A percentile compares a stretch with the other conserved stretches of the same genome.
phyloP scores from a whole-genome alignment of 2,113 vertebrate species.

The Phyllostomus hastatus region DNA sequence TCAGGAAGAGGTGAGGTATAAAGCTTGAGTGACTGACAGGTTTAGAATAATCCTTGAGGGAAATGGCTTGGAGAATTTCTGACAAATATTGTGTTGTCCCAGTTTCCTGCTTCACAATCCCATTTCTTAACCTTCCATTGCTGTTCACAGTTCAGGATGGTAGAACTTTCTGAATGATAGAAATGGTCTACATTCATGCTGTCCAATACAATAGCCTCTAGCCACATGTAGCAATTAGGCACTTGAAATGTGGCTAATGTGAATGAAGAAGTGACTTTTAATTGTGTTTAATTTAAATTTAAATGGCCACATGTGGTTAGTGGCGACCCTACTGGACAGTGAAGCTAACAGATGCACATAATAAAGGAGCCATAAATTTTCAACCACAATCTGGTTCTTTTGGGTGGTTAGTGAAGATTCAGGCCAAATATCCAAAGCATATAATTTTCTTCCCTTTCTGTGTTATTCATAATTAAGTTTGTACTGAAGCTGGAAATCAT shows the following conservation, averaged over 20 bases:
- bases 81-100: neutral
- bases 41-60: neutral
- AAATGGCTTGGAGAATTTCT: neutral
- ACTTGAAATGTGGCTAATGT: neutral
- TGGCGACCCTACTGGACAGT: neutral
- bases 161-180: neutral
- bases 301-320: neutral
- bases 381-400: neutral
- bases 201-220: neutral
- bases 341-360: neutral
- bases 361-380: neutral
- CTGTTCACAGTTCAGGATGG: neutral
- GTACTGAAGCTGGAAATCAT: neutral
- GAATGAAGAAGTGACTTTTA: neutral
- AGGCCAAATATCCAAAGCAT: neutral
- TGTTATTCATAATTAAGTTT: neutral
- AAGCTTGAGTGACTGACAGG: neutral
- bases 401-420: neutral
- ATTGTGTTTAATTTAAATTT: slow-evolving; percentile 2
- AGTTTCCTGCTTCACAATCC: neutral
- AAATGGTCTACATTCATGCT: neutral
- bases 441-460: slow-evolving; percentile 20
- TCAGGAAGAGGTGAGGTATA: neutral
- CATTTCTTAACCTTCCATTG: neutral
- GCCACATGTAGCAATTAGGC: neutral